Conservation (phyloP, 2,113 vertebrate genomes). For the Lepus timidus region DNA sequence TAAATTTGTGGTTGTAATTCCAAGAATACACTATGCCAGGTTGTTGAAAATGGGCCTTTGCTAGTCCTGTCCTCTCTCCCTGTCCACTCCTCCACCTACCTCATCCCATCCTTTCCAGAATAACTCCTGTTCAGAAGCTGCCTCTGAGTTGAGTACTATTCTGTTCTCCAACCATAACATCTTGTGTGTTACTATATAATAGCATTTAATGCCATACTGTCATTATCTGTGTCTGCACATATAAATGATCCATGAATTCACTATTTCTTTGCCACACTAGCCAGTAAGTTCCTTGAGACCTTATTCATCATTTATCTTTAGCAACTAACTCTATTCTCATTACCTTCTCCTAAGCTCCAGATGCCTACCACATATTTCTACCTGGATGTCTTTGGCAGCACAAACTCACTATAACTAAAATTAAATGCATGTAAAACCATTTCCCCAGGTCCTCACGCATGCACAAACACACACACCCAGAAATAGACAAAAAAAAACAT, state of each 20-base stretch:
- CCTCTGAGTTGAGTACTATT: not conserved
- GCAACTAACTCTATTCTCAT: not conserved
- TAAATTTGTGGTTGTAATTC: slow-evolving; percentile 30
- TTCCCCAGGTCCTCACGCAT: not conserved
- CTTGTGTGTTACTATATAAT: not conserved
- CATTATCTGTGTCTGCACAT: not conserved
- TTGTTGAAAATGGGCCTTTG: not conserved
- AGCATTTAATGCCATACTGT: not conserved
- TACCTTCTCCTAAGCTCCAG: not conserved
- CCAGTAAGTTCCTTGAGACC: not conserved
- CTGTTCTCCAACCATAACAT: not conserved
- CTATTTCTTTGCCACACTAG: not conserved
- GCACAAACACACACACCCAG: not conserved
- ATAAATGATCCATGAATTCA: not conserved
- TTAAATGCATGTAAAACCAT: not conserved
- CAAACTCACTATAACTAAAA: not conserved
- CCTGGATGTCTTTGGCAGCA: not conserved
- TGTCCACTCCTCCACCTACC: not conserved
- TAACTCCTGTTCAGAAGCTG: not conserved
- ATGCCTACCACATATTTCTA: not conserved
- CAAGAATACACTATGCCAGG: not conserved
- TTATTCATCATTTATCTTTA: not conserved
- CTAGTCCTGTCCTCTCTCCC: not conserved
- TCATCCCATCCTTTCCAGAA: not conserved
- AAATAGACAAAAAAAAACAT: not conserved